Base-by-base conservation (phyloP, 64 coral and sea anemone species). In the Pachyseris speciosa region DNA sequence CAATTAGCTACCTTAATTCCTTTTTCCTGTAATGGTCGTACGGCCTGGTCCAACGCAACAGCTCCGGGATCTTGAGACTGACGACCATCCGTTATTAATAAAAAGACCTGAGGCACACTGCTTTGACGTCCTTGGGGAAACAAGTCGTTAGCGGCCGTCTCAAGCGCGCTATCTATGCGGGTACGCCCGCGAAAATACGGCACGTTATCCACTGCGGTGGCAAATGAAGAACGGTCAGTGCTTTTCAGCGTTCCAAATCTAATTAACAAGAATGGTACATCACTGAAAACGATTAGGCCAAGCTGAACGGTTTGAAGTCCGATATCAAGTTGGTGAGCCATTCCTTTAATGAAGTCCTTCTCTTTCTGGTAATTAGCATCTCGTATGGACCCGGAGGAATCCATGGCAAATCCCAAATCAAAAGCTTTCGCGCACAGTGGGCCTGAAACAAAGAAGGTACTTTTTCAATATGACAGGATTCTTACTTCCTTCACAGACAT, bases 41-140 rank as follows among this genome's bases (percentile, higher is more conserved):
- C 75, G 15, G 91, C 91, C 1, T 69, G 32, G 15, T 68, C 65
- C 41, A 94, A 75, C 5, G 59, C 32, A 31, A 58, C 41, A 6
- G 72, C 22, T 5, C 91, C 84, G 44, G 74, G 84, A 45, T 88
- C 91, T 39, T 87, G 71, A 0, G 73, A 87, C 19, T 94, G 91
- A 67, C 91, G 84, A 30, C 91, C 91, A 40, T 87, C 91, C 10
- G 84, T 94, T 48, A 94, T 67, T 20, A 94, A 87, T 0, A 94
- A 39, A 2, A 94, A 72, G 3, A 94, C 64, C 55, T 87, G 86
- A 48, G 74, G 72, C 11, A 72, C 75, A 38, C 1, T 1, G 41
- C 24, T 58, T 39, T 67, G 45, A 17, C 91, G 91, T 4, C 91
- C 84, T n/a, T 44, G 73, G 39, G 40, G 45, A 61, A 94, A 87